phyloP scores from a whole-genome alignment of 1,140 invertebrate species.

The Magallana angulata region DNA sequence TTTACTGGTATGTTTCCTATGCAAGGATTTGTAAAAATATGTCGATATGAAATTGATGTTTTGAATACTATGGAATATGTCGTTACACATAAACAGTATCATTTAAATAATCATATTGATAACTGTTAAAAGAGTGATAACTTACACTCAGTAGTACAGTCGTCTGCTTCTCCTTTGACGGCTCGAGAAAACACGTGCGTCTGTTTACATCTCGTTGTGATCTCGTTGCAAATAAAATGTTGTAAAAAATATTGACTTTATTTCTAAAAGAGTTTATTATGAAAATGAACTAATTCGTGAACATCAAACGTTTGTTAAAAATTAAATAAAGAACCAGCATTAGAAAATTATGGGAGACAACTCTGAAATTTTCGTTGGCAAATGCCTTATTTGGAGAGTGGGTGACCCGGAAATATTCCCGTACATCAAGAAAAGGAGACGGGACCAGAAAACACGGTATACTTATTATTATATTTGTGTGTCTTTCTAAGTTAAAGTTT shows the following conservation, averaged over 20 bases:
- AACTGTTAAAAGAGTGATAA: neutral
- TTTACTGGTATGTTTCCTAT: too few relatives aligned
- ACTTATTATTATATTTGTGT: neutral
- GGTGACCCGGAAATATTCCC: constrained; percentile 32
- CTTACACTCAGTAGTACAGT: neutral
- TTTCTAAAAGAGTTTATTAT: too few relatives aligned
- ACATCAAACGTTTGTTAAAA: too few relatives aligned
- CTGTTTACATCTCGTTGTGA: constrained; percentile 16
- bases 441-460: neutral
- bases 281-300: too few relatives aligned
- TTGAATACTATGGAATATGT: too few relatives aligned
- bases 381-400: constrained; percentile 34
- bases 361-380: constrained; percentile 8
- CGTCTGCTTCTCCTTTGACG: neutral
- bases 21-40: too few relatives aligned
- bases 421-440: neutral
- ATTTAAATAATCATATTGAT: too few relatives aligned
- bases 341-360: neutral
- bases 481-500: too few relatives aligned
- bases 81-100: too few relatives aligned
- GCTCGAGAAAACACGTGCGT: constrained; percentile 13
- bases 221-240: neutral
- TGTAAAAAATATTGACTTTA: too few relatives aligned
- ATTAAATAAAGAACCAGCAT: too few relatives aligned
- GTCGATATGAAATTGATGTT: too few relatives aligned